These are phyloP conservation scores for Papilio elwesi DNA, from an alignment of 2,888 invertebrate species.

Conservation along the genomic window DNA sequence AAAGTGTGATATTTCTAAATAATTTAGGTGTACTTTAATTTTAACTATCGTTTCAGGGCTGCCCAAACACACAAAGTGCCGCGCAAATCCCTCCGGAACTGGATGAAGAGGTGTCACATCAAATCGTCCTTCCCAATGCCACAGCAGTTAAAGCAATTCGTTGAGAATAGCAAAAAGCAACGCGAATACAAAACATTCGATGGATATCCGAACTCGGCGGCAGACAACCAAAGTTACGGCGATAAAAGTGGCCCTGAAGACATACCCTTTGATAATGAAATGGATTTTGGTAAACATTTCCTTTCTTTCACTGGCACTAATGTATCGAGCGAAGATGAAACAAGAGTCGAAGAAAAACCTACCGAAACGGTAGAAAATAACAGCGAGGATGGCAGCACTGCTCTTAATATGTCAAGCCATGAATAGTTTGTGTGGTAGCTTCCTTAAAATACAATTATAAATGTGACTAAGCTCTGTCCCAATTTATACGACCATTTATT, in stretches of 20 bases:
- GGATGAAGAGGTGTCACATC: constrained; percentile 86
- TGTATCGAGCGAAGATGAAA: constrained; percentile 71
- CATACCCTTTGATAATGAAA: constrained; percentile 57
- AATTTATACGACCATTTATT: constrained; percentile 53
- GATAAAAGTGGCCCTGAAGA: constrained; percentile 62
- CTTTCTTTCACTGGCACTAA: constrained; percentile 58
- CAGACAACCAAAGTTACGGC: constrained; percentile 49
- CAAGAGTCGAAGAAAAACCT: constrained; percentile 43
- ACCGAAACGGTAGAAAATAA: constrained; percentile 48
- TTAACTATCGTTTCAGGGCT: constrained; percentile 65
- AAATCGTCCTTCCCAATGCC: constrained; percentile 85
- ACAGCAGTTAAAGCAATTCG: constrained; percentile 82
- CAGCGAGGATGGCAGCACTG: constrained; percentile 55
- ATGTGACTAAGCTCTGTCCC: constrained; percentile 1
- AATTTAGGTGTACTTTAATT: neutral
- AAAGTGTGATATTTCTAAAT: constrained; percentile 6
- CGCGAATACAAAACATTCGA: constrained; percentile 68
- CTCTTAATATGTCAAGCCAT: constrained; percentile 70
- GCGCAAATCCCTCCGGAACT: constrained; percentile 84
- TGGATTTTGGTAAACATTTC: constrained; percentile 78
- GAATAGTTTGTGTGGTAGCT: constrained; percentile 50
- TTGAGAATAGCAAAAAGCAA: constrained; percentile 81
- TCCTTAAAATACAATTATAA: neutral
- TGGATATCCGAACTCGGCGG: constrained; percentile 42
- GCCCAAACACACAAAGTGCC: constrained; percentile 85